Base-by-base conservation (phyloP, 2,113 vertebrate species). In the Brachyhypopomus occidentalis region DNA sequence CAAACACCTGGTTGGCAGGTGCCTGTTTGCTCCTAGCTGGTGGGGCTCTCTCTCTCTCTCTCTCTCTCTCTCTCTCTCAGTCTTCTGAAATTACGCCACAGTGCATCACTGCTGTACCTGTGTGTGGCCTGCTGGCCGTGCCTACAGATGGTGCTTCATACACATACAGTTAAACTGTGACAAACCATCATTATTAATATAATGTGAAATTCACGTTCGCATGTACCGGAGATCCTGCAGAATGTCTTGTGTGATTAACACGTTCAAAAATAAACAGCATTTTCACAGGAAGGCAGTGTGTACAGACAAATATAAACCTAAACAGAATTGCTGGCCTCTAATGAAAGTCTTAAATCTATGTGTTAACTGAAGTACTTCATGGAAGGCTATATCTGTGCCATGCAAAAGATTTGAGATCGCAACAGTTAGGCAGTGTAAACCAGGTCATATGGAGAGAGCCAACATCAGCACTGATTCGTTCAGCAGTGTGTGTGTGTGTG, bases 401-500 rank as follows among this genome's bases (percentile, higher is more conserved):
- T 17, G 36, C 27, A 36, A 7, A 34, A 34, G 25, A 66, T 12
- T 30, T 66, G 25, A 66, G 20, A 20, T 5, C 17, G 23, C 20
- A 17, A 34, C 30, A 19, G 9, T 36, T 34, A 3, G 66, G 8
- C 36, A 22, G 34, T 70, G 66, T n/a, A 70, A 67, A 36, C 20
- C 66, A n/a, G 66, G 6, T 41, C 34, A 38, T 41, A 38, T 12
- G 36, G 8, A 41, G 36, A 22, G 22, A 41, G 34, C 38, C 66
- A 67, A 7, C 5, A 19, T 19, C 27, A 36, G 64, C 30, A 67
- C 17, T 9, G 36, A 41, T 22, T 19, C 55, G 3, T 58, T 58
- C 16, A 58, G 9, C 14, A 25, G 11, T 77, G 36, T 77, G 59
- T 64, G 59, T 58, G 72, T 75, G 22, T 60, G 27, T 75, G 25